phyloP scores from a whole-genome alignment of 2,797 vertebrate species.

The Hyperoplus immaculatus region DNA sequence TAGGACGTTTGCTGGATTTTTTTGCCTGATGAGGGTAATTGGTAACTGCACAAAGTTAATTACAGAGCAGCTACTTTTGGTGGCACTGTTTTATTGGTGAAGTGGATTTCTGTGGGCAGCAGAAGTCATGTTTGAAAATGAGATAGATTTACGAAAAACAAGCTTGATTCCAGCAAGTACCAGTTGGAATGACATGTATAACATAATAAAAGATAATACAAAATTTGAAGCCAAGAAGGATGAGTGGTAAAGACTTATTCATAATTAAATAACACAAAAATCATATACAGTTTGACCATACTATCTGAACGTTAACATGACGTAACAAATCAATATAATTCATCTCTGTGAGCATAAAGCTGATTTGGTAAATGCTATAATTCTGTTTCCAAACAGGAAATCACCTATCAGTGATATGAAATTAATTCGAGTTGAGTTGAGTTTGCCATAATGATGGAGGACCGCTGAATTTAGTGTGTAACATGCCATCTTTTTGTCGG shows the following conservation, averaged over 20 bases:
- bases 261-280: conserved; percentile 18
- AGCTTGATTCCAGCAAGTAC: neutral
- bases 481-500: conserved; percentile 54
- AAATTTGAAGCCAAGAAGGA: neutral
- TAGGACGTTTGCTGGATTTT: conserved; percentile 38
- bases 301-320: neutral
- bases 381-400: conserved; percentile 38
- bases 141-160: conserved; percentile 10
- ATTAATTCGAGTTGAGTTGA: conserved; percentile 44
- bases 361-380: conserved; percentile 26
- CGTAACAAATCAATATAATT: conserved; percentile 12
- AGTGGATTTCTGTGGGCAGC: neutral
- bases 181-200: neutral
- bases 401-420: conserved; percentile 32
- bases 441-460: conserved; percentile 63
- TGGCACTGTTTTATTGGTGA: conserved; percentile 21
- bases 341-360: neutral
- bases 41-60: conserved; percentile 43
- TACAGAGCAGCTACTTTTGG: conserved; percentile 37
- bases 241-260: neutral
- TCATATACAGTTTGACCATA: neutral
- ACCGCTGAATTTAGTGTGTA: conserved; percentile 56
- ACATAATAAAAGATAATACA: neutral
- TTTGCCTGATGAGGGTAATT: conserved; percentile 45
- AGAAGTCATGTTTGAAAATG: conserved; percentile 11